Conservation (phyloP, 2,888 invertebrate genomes). For the Pterobdella sp. region DNA sequence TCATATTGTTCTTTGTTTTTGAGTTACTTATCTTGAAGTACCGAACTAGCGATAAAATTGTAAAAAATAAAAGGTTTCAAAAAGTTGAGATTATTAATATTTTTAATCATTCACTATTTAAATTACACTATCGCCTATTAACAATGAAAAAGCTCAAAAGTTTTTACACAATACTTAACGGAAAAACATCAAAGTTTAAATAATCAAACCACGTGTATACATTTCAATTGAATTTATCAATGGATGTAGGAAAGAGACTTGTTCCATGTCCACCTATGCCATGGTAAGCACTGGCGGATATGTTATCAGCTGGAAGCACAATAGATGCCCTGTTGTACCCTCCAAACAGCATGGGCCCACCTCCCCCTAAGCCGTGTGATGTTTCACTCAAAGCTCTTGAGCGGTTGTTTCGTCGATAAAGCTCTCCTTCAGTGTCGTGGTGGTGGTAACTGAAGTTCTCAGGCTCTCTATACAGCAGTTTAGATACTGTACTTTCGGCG, state of each 20-base stretch:
- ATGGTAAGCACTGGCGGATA: background rate
- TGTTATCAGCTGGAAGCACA: background rate
- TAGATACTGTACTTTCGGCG: background rate
- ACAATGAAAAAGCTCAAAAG: too few species aligned
- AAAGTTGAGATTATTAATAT: too few species aligned
- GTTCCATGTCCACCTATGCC: conserved; percentile 13
- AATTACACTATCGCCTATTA: too few species aligned
- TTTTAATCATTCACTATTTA: too few species aligned
- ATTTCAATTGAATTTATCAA: too few species aligned
- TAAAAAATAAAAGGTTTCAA: too few species aligned
- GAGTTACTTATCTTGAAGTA: too few species aligned
- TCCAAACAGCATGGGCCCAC: conserved; percentile 24
- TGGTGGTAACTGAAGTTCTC: background rate
- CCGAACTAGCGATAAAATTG: too few species aligned
- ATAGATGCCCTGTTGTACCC: background rate
- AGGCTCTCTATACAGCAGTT: background rate
- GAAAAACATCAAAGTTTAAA: too few species aligned
- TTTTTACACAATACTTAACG: too few species aligned
- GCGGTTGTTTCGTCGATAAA: background rate
- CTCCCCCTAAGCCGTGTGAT: conserved; percentile 12
- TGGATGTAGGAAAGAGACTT: conserved; percentile 13
- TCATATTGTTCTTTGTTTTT: too few species aligned
- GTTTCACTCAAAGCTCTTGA: conserved; percentile 22
- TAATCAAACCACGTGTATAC: too few species aligned
- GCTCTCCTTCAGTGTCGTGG: background rate